A percentile compares a stretch with the other conserved stretches of the same genome.
Conservation (phyloP, 2,113 vertebrate genomes). For the Daubentonia madagascariensis region DNA sequence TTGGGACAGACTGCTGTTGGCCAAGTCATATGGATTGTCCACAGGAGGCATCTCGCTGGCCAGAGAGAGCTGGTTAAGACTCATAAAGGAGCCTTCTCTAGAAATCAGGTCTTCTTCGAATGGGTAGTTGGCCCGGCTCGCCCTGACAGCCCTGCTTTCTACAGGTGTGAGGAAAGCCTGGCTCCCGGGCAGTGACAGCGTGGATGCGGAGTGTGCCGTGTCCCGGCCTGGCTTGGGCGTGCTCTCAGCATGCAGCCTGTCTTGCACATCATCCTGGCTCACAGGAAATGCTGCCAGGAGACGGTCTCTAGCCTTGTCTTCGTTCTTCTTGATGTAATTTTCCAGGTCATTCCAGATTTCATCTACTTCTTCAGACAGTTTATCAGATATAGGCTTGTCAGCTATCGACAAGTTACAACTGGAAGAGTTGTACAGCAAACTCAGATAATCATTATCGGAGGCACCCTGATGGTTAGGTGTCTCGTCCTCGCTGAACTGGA, state of each 20-base stretch:
- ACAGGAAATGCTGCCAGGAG: slow-evolving; percentile 96
- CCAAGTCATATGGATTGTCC: slow-evolving; percentile 84
- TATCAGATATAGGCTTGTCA: slow-evolving; percentile 86
- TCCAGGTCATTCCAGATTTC: slow-evolving; percentile 99
- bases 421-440: slow-evolving; percentile 82
- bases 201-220: slow-evolving; percentile 75
- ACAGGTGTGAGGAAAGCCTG: slow-evolving; percentile 83
- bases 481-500: slow-evolving; percentile 89
- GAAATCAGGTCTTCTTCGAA: slow-evolving; percentile 82
- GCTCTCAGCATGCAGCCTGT: slow-evolving; percentile 68
- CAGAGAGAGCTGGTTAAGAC: slow-evolving; percentile 86
- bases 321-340: slow-evolving; percentile 97
- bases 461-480: slow-evolving; percentile 77
- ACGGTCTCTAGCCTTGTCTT: slow-evolving; percentile 92
- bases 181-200: slow-evolving; percentile 85
- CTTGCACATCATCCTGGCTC: slow-evolving; percentile 83
- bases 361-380: slow-evolving; percentile 93
- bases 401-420: slow-evolving; percentile 82
- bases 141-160: slow-evolving; percentile 85
- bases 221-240: slow-evolving; percentile 81
- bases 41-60: slow-evolving; percentile 84
- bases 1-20: slow-evolving; percentile 81
- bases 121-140: slow-evolving; percentile 86
- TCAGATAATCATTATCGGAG: slow-evolving; percentile 83
- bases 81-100: slow-evolving; percentile 82